phyloP scores from a whole-genome alignment of 2,113 vertebrate genomes.

The Perccottus glenii region DNA sequence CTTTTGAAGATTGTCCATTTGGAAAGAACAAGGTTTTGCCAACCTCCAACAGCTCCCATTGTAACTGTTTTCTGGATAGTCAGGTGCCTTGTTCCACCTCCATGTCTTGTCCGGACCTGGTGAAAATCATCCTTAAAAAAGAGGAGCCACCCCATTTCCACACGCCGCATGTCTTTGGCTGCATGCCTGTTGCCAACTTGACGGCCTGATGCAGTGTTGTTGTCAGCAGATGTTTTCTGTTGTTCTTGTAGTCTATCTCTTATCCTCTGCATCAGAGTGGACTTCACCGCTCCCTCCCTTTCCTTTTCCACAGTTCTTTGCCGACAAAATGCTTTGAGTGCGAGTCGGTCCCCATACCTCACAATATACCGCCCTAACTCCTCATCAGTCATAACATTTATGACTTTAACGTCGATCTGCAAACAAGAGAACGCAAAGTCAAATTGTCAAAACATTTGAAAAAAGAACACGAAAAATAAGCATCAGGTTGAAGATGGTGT shows the following conservation, averaged over 20 bases:
- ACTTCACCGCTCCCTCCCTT: not conserved
- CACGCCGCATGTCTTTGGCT: slow-evolving; percentile 3
- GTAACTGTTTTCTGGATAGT: slow-evolving; percentile 18
- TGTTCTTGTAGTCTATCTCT: slow-evolving; percentile 3
- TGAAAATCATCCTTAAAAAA: slow-evolving; percentile 4
- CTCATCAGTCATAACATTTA: slow-evolving; percentile 3
- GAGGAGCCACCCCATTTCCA: slow-evolving; percentile 22
- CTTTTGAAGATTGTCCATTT: slow-evolving; percentile 20
- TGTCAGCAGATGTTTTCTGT: not conserved
- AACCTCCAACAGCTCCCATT: slow-evolving; percentile 14
- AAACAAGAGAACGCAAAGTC: not conserved
- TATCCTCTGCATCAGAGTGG: slow-evolving; percentile 11
- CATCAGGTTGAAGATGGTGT: not conserved
- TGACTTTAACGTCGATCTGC: not conserved
- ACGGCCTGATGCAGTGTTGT: too few relatives aligned
- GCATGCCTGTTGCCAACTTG: slow-evolving; percentile 11
- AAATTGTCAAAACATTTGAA: not conserved
- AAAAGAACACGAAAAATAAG: not conserved
- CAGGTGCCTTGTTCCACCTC: slow-evolving; percentile 23
- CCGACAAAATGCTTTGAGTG: slow-evolving; percentile 6
- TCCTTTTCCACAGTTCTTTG: slow-evolving; percentile 3
- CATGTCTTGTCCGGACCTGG: slow-evolving; percentile 14
- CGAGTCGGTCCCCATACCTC: slow-evolving; percentile 7
- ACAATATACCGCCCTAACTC: not conserved
- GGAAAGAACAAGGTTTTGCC: slow-evolving; percentile 21